Percentiles rank a stretch among this genome's conserved stretches.
Conservation (phyloP, 2,888 invertebrate species). For the Parnassius mnemosyne region DNA sequence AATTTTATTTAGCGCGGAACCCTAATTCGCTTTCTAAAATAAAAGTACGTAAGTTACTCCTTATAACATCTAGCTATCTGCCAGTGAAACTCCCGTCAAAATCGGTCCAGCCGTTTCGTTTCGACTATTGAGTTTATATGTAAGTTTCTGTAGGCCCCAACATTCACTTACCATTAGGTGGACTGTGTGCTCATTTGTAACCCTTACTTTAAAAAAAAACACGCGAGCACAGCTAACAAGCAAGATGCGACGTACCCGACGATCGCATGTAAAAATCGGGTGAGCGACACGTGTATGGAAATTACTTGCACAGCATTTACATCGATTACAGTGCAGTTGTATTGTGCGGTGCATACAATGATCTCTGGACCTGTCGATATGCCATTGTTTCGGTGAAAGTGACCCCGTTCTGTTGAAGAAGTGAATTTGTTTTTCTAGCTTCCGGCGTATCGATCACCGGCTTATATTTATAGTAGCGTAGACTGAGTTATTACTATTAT, state of each 20-base stretch:
- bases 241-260: constrained; percentile 6
- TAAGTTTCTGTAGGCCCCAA: too few species aligned
- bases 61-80: too few species aligned
- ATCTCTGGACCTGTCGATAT: constrained; percentile 44
- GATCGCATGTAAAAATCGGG: constrained; percentile 3
- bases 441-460: neutral
- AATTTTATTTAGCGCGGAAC: too few species aligned
- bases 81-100: too few species aligned
- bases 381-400: constrained; percentile 51
- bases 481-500: too few species aligned
- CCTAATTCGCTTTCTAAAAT: too few species aligned
- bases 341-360: constrained; percentile 41
- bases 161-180: too few species aligned
- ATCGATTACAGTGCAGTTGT: constrained; percentile 24
- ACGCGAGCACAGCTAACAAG: neutral
- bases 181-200: too few species aligned
- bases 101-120: too few species aligned
- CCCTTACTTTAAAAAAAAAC: neutral
- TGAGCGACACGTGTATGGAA: constrained; percentile 4
- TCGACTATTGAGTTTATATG: too few species aligned
- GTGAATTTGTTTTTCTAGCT: neutral
- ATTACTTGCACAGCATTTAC: constrained; percentile 19
- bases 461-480: too few species aligned
- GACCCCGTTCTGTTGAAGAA: constrained; percentile 25
- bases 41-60: too few species aligned